Percentiles rank a stretch among this genome's conserved stretches.
These are phyloP conservation scores for Microcebus murinus DNA, from an alignment of 2,113 vertebrate species.

Conservation along the genomic window DNA sequence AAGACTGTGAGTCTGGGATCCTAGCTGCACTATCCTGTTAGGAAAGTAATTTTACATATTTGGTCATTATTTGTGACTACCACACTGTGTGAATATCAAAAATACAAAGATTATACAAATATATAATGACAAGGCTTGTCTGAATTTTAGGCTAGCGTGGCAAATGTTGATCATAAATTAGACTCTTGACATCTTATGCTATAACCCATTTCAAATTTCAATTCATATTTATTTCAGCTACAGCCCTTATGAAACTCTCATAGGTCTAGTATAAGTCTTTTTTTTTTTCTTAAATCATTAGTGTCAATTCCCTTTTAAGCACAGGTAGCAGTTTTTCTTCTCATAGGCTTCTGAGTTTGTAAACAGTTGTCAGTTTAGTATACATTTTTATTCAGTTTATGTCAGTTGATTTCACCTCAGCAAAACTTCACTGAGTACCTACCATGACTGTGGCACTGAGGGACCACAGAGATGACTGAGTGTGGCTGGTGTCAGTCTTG, in stretches of 20 bases:
- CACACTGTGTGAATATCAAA: neutral
- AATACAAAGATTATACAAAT: neutral
- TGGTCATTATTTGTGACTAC: neutral
- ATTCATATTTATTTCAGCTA: conserved; percentile 3
- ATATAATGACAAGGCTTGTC: neutral
- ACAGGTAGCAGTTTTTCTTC: neutral
- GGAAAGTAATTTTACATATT: neutral
- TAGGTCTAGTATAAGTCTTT: neutral
- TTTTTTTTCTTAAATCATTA: neutral
- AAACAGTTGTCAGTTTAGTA: neutral
- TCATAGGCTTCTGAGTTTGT: neutral
- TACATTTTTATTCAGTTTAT: neutral
- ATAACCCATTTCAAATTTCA: neutral
- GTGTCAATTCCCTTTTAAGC: neutral
- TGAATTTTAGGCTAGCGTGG: conserved; percentile 15
- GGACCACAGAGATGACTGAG: neutral
- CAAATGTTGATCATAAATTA: neutral
- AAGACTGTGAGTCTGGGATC: neutral
- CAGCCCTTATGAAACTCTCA: neutral
- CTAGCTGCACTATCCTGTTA: neutral
- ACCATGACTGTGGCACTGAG: neutral
- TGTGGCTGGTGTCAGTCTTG: neutral
- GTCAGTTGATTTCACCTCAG: neutral
- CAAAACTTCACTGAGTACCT: neutral
- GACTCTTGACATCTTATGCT: neutral